Evolutionary conservation across 2,113 vertebrate species (phyloP), one percentile per base, ranked within the genome.

Genomic region (Oreamnos americanus): DNA sequence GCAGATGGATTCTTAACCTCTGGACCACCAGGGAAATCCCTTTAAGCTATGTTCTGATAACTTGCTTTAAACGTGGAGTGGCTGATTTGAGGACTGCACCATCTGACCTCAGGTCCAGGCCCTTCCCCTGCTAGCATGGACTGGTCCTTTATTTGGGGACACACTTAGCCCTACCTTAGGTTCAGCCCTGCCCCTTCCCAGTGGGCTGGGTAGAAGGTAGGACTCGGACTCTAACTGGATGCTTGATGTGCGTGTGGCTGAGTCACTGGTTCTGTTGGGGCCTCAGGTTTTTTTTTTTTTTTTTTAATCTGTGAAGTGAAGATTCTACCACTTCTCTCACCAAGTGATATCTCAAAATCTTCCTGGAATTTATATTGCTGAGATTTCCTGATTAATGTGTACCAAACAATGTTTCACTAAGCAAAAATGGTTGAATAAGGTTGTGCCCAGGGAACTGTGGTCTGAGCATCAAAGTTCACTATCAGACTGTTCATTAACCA

Each of bases 401-500:
- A 88, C 83, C 87, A 93, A 57, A 7, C 49, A 43, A 36, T 53
- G 30, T 86, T 91, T 76, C 17, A 83, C n/a, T 64, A 83, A 96
- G 57, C 33, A 85, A 82, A 96, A 97, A 92, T 78, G 30, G 85
- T 16, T 82, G 71, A 58, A 92, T 76, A 55, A 36, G 17, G 21
- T n/a, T 64, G 10, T 83, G 17, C 30, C n/a, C 33, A 36, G 28
- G 39, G 30, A 89, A 89, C 55, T 39, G 13, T 62, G 83, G 49
- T 39, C 71, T 45, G 33, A 84, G 26, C 39, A 21, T 95, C 93
- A 95, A 92, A 97, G 94, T 79, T 84, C 92, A 96, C 26, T 39
- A 26, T 11, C 13, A 67, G 53, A 47, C 36, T 71, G 86, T 85
- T 97, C 47, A 91, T 94, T 96, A 96, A 97, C 82, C 67, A 89